A percentile compares a stretch with the other conserved stretches of the same genome.
Conservation (phyloP, 2,113 vertebrate genomes). For the Clarias gariepinus region DNA sequence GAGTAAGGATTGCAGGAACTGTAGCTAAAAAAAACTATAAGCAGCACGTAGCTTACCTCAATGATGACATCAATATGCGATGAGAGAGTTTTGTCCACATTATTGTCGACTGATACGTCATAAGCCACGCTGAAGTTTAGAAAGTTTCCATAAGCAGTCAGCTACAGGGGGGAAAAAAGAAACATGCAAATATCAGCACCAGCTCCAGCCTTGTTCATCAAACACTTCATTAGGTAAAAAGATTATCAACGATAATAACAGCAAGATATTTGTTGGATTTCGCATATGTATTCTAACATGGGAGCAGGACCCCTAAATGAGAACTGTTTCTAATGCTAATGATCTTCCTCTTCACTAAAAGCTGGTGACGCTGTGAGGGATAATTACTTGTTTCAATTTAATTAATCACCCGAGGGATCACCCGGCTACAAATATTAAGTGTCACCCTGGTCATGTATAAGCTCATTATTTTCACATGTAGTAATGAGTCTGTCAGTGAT, state of each 20-base stretch:
- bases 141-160: constrained; percentile 78
- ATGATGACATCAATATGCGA: constrained; percentile 76
- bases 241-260: not conserved
- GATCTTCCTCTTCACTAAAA: constrained; percentile 27
- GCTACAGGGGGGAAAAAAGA: constrained; percentile 58
- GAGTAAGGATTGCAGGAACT: not conserved
- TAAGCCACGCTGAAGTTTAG: constrained; percentile 81
- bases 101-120: constrained; percentile 72
- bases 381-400: constrained; percentile 51
- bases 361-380: constrained; percentile 40
- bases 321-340: constrained; percentile 38
- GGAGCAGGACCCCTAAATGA: constrained; percentile 10
- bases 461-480: constrained; percentile 53
- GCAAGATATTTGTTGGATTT: constrained; percentile 15
- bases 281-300: not conserved
- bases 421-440: constrained; percentile 43
- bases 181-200: not conserved
- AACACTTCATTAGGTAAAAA: not conserved
- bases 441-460: constrained; percentile 36
- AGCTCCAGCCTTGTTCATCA: too few species aligned
- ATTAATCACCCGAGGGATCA: constrained; percentile 52
- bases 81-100: constrained; percentile 68
- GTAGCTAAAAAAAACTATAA: not conserved
- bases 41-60: constrained; percentile 70
- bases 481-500: constrained; percentile 33